Conservation (phyloP, 2,888 invertebrate genomes). For the Eupelmus urozonus region DNA sequence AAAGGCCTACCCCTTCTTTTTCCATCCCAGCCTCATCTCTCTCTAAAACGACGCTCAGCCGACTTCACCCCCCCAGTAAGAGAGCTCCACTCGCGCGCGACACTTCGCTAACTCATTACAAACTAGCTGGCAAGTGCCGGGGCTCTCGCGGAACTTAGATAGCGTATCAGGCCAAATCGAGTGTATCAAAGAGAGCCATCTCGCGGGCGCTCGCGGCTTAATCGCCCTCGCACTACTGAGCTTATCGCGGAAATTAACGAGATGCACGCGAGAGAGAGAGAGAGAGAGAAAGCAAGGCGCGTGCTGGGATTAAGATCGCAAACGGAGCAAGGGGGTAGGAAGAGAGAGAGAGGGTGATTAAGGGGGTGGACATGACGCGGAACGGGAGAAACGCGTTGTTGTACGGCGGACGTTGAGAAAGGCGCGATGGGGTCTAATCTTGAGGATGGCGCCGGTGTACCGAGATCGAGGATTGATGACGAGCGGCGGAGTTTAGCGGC, state of each 20-base stretch:
- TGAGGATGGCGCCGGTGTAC: too few species aligned
- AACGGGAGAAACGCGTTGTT: background rate
- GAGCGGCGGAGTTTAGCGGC: too few species aligned
- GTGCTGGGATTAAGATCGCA: slow-evolving; percentile 46
- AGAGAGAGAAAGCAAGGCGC: background rate
- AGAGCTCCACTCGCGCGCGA: background rate
- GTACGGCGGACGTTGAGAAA: slow-evolving; percentile 24
- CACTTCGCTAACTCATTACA: slow-evolving; percentile 46
- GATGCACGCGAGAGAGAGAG: slow-evolving; percentile 13
- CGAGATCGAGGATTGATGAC: too few species aligned
- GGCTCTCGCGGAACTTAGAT: slow-evolving; percentile 43
- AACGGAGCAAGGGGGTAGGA: slow-evolving; percentile 10
- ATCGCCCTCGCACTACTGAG: slow-evolving; percentile 32
- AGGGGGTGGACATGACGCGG: background rate
- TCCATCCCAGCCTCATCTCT: too few species aligned
- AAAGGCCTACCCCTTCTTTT: background rate
- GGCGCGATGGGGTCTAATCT: background rate
- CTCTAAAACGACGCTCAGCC: too few species aligned
- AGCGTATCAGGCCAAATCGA: slow-evolving; percentile 50
- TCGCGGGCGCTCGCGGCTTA: slow-evolving; percentile 19
- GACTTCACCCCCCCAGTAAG: too few species aligned
- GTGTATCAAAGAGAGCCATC: slow-evolving; percentile 53
- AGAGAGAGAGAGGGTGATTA: too few species aligned
- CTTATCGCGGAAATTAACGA: slow-evolving; percentile 54
- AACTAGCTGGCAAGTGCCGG: slow-evolving; percentile 43